Base-by-base conservation (phyloP, 2,888 invertebrate species). In the Cepaea hortensis region DNA sequence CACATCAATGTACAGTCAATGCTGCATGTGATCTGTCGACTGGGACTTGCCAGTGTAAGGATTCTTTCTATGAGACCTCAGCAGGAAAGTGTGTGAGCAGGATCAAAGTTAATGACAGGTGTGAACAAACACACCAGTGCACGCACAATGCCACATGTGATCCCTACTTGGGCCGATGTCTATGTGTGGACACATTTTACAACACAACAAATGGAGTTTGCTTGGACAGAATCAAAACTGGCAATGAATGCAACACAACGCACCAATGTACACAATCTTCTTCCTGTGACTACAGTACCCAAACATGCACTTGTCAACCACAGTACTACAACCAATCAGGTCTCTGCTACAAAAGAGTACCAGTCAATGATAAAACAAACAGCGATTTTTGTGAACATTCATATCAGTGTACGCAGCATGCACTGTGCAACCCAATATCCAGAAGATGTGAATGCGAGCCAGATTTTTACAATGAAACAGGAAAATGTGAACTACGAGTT, bases 401-500 rank as follows among this genome's bases (percentile, higher is more conserved):
- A 18, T 73, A 85, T 62, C 82, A 87, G 75, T 88, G 88, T 75
- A 87, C 88, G 3, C 87, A 83, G n/a, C 73, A 88, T 61, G 88
- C 85, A 2, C 72, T 80, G n/a, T 88, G 88, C 20, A 82, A 82
- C 48, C 73, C 83, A 15, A 48, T 72, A 65, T 73, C 85, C n/a
- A 79, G 85, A 11, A 62, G 82, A 72, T 88, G 88, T 61, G 85
- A 85, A 70, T 88, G 88, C 35, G 55, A 75, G 68, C 85, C 86
- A 72, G 68, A 87, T 23, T 88, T 81, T 68, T 88, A 88, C 80
- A 88, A 82, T 48, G 86, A 83, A 23, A 77, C 84, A 75, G 85
- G 87, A 7, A 15, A 35, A 18, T 88, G 88, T 62, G 70, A 79
- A 5, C 46, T 50, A n/a, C 76, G 88, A 11, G 62, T 75, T 7